A percentile compares a stretch with the other conserved stretches of the same genome.
These are phyloP conservation scores for Pachyramphus minor DNA, from an alignment of 2,113 vertebrate species.

Conservation along the genomic window DNA sequence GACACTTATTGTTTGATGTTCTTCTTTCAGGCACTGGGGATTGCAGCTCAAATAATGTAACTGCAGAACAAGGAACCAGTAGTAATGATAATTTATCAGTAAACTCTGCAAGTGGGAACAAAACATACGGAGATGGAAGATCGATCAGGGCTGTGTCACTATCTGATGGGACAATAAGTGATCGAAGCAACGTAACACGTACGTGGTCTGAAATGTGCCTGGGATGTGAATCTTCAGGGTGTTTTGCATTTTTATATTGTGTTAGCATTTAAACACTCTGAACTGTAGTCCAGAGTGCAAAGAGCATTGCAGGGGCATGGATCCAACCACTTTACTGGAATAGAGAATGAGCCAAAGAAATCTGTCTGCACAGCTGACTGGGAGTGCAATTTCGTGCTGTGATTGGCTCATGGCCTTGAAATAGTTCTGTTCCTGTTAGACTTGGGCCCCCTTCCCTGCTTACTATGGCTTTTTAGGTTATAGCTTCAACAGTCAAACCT, in stretches of 20 bases:
- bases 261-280: not conserved
- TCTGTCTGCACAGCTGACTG: not conserved
- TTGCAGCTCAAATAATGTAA: not conserved
- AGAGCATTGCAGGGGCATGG: not conserved
- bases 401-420: not conserved
- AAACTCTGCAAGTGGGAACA: not conserved
- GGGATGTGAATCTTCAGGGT: not conserved
- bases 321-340: not conserved
- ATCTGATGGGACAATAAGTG: accelerated
- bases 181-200: not conserved
- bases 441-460: not conserved
- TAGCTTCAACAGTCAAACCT: not conserved
- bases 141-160: no score
- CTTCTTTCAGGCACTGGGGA: constrained; percentile 6
- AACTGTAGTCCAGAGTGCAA: not conserved
- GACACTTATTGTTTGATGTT: not conserved
- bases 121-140: not conserved
- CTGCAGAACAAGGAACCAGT: not conserved
- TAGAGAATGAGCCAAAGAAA: not conserved
- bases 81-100: not conserved
- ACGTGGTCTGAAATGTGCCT: not conserved
- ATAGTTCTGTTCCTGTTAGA: not conserved
- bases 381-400: not conserved
- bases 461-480: not conserved
- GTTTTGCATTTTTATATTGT: not conserved